Evolutionary conservation across 2,888 invertebrate species (phyloP), one percentile per base, ranked within the genome.

Genomic region (Polymixis lichenea): DNA sequence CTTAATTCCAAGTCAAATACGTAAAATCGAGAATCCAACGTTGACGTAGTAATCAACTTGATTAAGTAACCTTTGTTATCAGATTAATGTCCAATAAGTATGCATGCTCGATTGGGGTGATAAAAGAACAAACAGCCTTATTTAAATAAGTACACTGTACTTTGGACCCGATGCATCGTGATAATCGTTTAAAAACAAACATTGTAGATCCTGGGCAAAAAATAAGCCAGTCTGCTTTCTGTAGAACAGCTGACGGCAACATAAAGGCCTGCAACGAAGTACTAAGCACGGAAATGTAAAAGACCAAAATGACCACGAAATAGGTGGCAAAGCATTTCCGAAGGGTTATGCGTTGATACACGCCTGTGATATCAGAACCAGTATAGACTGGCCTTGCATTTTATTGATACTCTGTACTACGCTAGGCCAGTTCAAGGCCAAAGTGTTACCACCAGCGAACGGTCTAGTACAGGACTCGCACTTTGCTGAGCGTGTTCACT

Each of bases 91-190:
- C 75, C 58, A 78, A 49, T 60, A 66, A 19, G 75, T 25, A 75
- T 62, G 67, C 81, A 67, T 55, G 49, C 25, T 55, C 49, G 53
- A 75, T 75, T 75, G 9, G 28, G 25, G 32, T 62, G 78, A 81
- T 81, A 62, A 78, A 61, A 49, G n/a, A 67, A 75, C 43, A 51
- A 61, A 55, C 22, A 67, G 46, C 11, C 9, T 55, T 61, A 62
- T 73, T 80, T 80, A 73, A 58, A 64, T 77, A 43, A 55, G 46
- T 28, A 46, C 38, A 32, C 43, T 62, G 66, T 22, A 78, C 81
- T 78, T 61, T 75, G 55, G 55, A 55, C 67, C 55, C 15, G 49
- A 22, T n/a, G 75, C 25, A 28, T 22, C 6, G 6, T 49, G 60
- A 66, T 15, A 80, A 61, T 56, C 49, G 66, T 55, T 75, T 55